A percentile compares a stretch with the other conserved stretches of the same genome.
These are phyloP conservation scores for Clitarchus hookeri DNA, from an alignment of 2,888 invertebrate species.

Conservation along the genomic window DNA sequence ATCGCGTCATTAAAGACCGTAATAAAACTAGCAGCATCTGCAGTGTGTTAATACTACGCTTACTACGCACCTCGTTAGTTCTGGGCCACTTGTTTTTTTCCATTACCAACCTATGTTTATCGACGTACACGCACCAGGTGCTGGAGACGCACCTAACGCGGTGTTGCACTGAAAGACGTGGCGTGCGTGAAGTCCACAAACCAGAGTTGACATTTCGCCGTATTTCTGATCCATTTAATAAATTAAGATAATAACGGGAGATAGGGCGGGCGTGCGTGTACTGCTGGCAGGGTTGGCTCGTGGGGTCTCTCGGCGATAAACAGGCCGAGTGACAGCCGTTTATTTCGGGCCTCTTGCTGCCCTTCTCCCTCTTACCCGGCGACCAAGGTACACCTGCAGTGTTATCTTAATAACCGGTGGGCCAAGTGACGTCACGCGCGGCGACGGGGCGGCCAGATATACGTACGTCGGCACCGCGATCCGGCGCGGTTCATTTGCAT, in stretches of 20 bases:
- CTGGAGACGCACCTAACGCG: background rate
- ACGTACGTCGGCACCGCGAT: background rate
- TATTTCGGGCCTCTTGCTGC: background rate
- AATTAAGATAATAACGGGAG: slow-evolving; percentile 23
- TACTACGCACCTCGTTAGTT: no score
- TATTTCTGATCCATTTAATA: slow-evolving; percentile 17
- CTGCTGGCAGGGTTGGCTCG: background rate
- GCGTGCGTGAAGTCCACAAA: background rate
- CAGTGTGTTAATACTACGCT: no score
- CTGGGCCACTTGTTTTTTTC: no score
- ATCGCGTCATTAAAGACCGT: background rate
- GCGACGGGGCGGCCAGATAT: background rate
- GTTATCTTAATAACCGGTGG: background rate
- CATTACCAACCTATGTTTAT: no score
- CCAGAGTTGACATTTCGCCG: slow-evolving; percentile 23
- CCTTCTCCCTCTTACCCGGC: background rate
- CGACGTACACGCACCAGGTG: no score
- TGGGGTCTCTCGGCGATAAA: background rate
- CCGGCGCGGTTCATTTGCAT: no score
- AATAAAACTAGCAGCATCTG: background rate
- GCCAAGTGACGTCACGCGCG: background rate
- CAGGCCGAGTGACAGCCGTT: slow-evolving; percentile 9
- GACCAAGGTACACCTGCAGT: background rate
- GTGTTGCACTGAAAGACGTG: background rate
- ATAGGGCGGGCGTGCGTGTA: background rate